phyloP scores from a whole-genome alignment of 2,888 invertebrate genomes.

The Cataglyphis albicans region DNA sequence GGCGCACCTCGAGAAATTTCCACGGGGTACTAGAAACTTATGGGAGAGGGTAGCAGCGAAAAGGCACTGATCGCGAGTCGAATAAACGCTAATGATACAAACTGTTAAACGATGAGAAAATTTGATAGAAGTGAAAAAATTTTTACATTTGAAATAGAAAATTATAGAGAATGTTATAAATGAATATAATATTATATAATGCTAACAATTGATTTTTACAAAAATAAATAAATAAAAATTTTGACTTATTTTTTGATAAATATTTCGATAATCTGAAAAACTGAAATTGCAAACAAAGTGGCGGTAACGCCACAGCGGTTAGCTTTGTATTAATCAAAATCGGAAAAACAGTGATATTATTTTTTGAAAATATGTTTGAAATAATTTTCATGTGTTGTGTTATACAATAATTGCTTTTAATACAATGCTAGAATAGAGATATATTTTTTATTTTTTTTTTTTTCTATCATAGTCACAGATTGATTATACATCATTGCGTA shows the following conservation, averaged over 20 bases:
- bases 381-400: not conserved
- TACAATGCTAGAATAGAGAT: not conserved
- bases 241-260: not conserved
- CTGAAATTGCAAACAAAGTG: not conserved
- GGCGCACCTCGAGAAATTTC: conserved; percentile 58
- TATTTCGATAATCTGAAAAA: conserved; percentile 6
- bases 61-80: conserved; percentile 68
- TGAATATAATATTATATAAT: not conserved
- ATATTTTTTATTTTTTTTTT: not conserved
- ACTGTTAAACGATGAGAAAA: conserved; percentile 48
- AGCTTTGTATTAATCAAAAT: not conserved
- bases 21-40: conserved; percentile 69
- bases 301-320: not conserved
- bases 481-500: not conserved
- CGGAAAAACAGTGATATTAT: not conserved
- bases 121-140: not conserved
- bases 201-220: not conserved
- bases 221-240: not conserved
- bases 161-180: not conserved
- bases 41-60: conserved; percentile 60
- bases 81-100: conserved; percentile 45
- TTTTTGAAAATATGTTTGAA: not conserved
- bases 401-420: not conserved
- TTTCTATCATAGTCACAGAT: not conserved
- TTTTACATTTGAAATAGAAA: not conserved